Evolutionary conservation across 2,888 invertebrate genomes (phyloP), one percentile per base, ranked within the genome.

Genomic region (Athalia circularis): DNA sequence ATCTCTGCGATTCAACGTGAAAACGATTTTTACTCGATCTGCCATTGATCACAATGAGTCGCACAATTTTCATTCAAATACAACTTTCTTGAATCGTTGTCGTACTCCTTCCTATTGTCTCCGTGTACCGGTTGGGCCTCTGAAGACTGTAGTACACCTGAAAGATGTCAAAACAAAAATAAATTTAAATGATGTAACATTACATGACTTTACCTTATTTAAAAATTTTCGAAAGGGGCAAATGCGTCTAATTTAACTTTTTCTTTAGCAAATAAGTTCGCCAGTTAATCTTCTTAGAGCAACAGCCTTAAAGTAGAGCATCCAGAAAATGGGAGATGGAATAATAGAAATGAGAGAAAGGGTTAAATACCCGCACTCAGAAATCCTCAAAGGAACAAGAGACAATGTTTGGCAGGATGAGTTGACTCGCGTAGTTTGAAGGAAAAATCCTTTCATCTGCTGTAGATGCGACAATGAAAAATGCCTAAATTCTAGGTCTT

Each of bases 81-180:
- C 88, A 88, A 79, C 88, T 88, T 80, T 88, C 88, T 77, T 88
- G 88, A 80, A 88, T 87, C 79, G 85, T 83, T 68, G 68, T 68
- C 52, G 87, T 82, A 74, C 86, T 85, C 81, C 86, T 85, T 45
- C 85, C 82, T 79, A 86, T 85, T 80, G 86, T 84, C 80, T 88
- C 88, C 57, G 88, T 82, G 75, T 87, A 87, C 48, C 87, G 85
- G 70, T 83, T 85, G 74, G 88, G 87, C 86, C 88, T 88, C 79
- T 88, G 88, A 13, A 88, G 86, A 81, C 88, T 88, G 84, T 88
- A 87, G 80, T 86, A 88, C 70, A 87, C 87, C 88, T 88, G 85
- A 3, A 65, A 29, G 29, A 29, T 29, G 29, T 29, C 0, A 29
- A 29, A 77, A 11, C 0, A n/a, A 45, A 29, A 59, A 62, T 9